These are phyloP conservation scores for Lepidocolaptes lacrymiger DNA, from an alignment of 2,797 vertebrate species.

Conservation along the genomic window DNA sequence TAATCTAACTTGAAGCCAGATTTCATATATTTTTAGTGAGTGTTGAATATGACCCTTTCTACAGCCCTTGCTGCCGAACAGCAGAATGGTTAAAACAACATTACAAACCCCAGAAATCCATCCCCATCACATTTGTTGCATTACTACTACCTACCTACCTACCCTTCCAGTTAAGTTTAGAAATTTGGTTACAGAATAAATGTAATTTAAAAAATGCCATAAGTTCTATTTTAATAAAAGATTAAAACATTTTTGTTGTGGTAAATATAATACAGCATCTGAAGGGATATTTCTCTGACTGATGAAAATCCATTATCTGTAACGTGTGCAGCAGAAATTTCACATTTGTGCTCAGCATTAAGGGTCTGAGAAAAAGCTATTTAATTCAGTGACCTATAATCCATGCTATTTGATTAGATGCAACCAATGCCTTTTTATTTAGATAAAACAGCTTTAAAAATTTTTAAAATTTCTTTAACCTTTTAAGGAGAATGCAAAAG, in stretches of 20 bases:
- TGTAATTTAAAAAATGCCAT: not conserved
- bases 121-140: not conserved
- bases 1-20: not conserved
- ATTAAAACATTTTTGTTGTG: not conserved
- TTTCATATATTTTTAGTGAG: not conserved
- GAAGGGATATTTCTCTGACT: not conserved
- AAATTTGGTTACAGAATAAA: not conserved
- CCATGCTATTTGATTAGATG: not conserved
- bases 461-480: not conserved
- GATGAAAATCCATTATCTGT: constrained; percentile 38
- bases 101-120: not conserved
- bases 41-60: not conserved
- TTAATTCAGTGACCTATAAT: constrained; percentile 17
- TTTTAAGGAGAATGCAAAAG: not conserved
- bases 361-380: constrained; percentile 13
- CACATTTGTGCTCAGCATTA: not conserved
- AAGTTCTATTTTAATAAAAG: not conserved
- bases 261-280: not conserved
- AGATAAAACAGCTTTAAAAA: constrained; percentile 11
- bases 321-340: constrained; percentile 6
- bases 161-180: not conserved
- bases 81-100: not conserved
- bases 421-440: not conserved
- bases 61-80: not conserved
- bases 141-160: not conserved